These are phyloP conservation scores for Callinectes sapidus DNA, from an alignment of 2,888 invertebrate genomes.

Conservation along the genomic window DNA sequence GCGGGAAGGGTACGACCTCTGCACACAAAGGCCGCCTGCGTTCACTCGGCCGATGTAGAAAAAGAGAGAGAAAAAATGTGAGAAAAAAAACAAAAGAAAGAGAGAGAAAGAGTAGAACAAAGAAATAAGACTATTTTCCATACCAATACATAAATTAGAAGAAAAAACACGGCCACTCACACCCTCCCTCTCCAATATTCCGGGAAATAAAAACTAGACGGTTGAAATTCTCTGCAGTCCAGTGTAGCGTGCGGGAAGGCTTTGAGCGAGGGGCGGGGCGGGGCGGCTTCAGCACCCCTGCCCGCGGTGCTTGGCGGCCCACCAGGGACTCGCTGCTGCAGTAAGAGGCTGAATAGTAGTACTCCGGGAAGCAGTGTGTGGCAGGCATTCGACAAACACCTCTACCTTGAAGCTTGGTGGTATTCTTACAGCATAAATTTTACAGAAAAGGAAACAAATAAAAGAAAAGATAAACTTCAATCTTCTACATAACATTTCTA, in stretches of 20 bases:
- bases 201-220: conserved; percentile 1
- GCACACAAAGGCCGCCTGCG: not conserved
- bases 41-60: not conserved
- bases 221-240: conserved; percentile 13
- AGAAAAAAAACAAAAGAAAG: not conserved
- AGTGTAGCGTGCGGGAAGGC: not conserved
- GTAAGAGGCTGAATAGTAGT: not conserved
- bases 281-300: not conserved
- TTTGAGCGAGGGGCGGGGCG: no score
- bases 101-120: not conserved
- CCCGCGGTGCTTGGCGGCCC: not conserved
- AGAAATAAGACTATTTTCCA: not conserved
- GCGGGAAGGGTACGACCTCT: not conserved
- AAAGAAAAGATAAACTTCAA: no score
- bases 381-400: not conserved
- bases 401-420: not conserved
- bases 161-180: not conserved
- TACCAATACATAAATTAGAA: not conserved
- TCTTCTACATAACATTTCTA: no score
- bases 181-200: not conserved
- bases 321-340: not conserved
- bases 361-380: not conserved
- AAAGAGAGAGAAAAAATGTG: not conserved
- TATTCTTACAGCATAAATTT: no score
- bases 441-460: no score